Base-by-base conservation (phyloP, 2,888 invertebrate genomes). In the Neoascia interrupta region DNA sequence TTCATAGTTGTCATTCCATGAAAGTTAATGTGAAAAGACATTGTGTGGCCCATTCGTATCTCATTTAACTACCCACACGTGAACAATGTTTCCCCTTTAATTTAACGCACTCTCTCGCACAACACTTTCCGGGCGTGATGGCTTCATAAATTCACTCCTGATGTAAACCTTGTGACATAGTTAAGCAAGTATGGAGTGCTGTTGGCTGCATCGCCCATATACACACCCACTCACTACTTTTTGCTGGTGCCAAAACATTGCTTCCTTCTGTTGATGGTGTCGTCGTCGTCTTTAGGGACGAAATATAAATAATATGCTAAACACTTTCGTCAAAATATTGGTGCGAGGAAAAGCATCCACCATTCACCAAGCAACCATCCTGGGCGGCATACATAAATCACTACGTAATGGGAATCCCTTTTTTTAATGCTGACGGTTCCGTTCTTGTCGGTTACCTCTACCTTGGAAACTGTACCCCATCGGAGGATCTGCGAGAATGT, bases 231-330 rank as follows among this genome's bases (percentile, higher is more conserved):
- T 34, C 74, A 60, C 54, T 64, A 64, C 60, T 72, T 73, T 72
- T 61, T 26, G 19, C 64, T 16, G 56, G 34, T 15, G 10, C 16
- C 21, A 11, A 34, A 19, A n/a, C 8, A 16, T 31, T 66, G 45
- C 39, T 45, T 37, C 26, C 11, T 6, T 26, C 23, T 39, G 13
- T n/a, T n/a, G n/a, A n/a, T n/a, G n/a, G n/a, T 10, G 8, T 5
- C 28, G 26, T 31, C 54, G 74, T 69, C 63, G 49, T 69, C 69
- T 51, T 69, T 56, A 75, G 69, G 37, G 13, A 51, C 49, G 56
- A 63, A 63, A 75, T 75, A 69, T 63, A 63, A 69, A 75, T 63
- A 75, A 69, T 63, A 75, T 75, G 75, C 75, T 69, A 75, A 75
- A 69, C 56, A 75, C 49, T 75, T 63, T 69, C 63, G 47, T 69